Percentiles rank a stretch among this genome's conserved stretches.
Conservation (phyloP, 2,113 vertebrate species). For the Bucco capensis region DNA sequence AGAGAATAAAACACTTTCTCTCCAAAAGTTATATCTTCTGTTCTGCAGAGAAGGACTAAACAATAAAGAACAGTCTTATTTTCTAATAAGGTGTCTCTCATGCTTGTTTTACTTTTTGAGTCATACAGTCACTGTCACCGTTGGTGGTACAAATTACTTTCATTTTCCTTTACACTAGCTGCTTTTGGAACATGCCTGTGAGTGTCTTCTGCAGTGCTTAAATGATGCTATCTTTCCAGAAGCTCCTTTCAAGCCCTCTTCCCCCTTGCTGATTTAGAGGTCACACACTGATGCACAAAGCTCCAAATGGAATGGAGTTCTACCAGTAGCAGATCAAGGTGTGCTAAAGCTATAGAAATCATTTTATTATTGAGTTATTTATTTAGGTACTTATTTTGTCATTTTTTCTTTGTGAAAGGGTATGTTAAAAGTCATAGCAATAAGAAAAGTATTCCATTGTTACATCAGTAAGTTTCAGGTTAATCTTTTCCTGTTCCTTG, state of each 20-base stretch:
- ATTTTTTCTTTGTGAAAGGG: neutral
- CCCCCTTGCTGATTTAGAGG: neutral
- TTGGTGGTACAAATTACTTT: neutral
- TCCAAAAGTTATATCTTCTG: neutral
- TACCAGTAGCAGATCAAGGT: neutral
- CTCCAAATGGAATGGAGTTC: neutral
- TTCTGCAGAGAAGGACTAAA: neutral
- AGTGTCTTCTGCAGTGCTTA: constrained; percentile 13
- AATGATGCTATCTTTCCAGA: neutral
- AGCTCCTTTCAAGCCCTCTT: neutral
- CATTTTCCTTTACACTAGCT: neutral
- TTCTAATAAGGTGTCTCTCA: neutral
- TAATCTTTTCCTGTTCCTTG: neutral
- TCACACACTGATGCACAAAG: neutral
- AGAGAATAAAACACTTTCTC: neutral
- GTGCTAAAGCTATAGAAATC: neutral
- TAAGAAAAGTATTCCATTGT: neutral
- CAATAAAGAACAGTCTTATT: neutral
- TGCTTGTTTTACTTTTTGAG: neutral
- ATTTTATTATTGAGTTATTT: neutral
- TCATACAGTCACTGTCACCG: neutral
- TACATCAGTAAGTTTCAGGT: neutral
- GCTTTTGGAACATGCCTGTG: neutral
- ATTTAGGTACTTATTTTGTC: neutral
- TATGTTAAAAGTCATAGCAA: neutral